Conservation (phyloP, 2,888 invertebrate species). For the Drosophila nr. perissopoda region DNA sequence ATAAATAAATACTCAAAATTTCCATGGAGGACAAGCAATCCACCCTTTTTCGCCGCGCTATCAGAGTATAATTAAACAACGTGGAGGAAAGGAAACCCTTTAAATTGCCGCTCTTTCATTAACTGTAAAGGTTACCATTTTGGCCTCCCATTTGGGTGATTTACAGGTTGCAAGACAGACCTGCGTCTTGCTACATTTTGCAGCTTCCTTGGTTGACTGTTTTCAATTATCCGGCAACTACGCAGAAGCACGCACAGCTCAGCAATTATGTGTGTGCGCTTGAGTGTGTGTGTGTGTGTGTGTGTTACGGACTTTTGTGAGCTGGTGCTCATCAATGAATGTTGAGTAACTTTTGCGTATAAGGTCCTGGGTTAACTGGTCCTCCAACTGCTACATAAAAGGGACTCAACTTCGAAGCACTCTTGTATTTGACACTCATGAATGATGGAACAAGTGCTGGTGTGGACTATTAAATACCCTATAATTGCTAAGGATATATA, state of each 20-base stretch:
- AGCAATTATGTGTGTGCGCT: background rate
- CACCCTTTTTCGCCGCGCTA: background rate
- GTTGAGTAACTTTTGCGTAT: constrained; percentile 55
- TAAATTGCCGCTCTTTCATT: constrained; percentile 1
- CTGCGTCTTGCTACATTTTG: constrained; percentile 11
- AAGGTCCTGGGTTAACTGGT: constrained; percentile 32
- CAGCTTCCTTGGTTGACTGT: constrained; percentile 41
- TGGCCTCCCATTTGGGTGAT: background rate
- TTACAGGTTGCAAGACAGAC: constrained; percentile 13
- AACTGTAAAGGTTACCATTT: constrained; percentile 5
- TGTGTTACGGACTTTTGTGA: constrained; percentile 3
- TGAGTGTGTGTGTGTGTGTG: constrained; percentile 9
- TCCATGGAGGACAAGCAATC: background rate
- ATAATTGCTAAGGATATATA: background rate
- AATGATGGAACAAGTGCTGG: background rate
- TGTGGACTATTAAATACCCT: constrained; percentile 18
- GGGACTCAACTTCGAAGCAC: constrained; percentile 54
- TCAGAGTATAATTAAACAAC: background rate
- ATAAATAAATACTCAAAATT: background rate
- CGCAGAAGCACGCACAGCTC: constrained; percentile 35
- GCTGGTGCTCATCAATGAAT: constrained; percentile 59
- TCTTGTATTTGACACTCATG: constrained; percentile 54
- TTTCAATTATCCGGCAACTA: constrained; percentile 68
- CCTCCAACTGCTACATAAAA: constrained; percentile 25
- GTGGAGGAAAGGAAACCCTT: background rate